Percentiles rank a stretch among this genome's conserved stretches.
Conservation (phyloP, 2,888 invertebrate species). For the Lasioglossum figueresi region DNA sequence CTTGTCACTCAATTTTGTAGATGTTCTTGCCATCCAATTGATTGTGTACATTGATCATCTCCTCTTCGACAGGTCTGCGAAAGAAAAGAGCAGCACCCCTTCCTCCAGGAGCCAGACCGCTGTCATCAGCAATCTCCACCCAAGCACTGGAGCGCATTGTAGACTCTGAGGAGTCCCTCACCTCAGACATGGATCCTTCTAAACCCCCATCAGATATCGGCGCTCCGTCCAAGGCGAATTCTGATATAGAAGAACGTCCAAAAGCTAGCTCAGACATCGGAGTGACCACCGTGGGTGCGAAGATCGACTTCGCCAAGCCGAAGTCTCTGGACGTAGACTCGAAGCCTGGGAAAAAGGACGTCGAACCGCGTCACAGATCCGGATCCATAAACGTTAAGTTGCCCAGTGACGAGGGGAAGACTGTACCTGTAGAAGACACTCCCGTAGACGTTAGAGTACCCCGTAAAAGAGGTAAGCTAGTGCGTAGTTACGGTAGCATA, state of each 20-base stretch:
- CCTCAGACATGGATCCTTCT: constrained; percentile 80
- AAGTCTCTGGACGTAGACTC: constrained; percentile 21
- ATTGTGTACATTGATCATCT: neutral
- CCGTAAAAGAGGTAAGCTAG: constrained; percentile 82
- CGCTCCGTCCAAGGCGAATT: constrained; percentile 72
- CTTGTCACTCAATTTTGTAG: neutral
- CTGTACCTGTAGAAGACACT: constrained; percentile 46
- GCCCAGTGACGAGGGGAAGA: neutral
- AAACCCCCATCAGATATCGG: constrained; percentile 81
- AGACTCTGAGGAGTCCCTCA: constrained; percentile 81
- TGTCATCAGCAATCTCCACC: constrained; percentile 79
- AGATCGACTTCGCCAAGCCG: constrained; percentile 32
- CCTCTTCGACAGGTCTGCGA: constrained; percentile 82
- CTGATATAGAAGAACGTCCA: constrained; percentile 74
- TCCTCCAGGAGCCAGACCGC: constrained; percentile 75
- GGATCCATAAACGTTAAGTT: constrained; percentile 35
- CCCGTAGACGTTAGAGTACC: constrained; percentile 75
- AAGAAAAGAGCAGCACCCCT: constrained; percentile 87
- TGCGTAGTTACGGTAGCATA: constrained; percentile 68
- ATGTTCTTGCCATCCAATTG: neutral
- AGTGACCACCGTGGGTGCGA: constrained; percentile 59
- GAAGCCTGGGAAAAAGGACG: constrained; percentile 22
- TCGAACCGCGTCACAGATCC: constrained; percentile 32
- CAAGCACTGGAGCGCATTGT: constrained; percentile 81
- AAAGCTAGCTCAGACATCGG: constrained; percentile 78